Evolutionary conservation across 2,113 vertebrate species (phyloP), one percentile per base, ranked within the genome.

Genomic region (Chaetodon trifascialis): DNA sequence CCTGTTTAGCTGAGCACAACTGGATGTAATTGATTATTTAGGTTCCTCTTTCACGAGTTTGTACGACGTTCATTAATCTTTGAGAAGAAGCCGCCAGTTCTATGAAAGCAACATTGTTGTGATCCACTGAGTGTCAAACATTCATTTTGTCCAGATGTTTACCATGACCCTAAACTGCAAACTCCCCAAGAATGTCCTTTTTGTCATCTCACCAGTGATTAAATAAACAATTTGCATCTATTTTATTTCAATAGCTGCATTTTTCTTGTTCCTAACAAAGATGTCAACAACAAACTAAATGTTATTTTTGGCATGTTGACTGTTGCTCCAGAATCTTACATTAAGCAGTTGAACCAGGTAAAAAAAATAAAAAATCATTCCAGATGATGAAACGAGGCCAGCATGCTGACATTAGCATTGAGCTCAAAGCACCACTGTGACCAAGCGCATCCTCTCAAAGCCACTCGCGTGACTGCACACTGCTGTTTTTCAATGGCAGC

Each of bases 1-100:
- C 87, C 88, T 90, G 85, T 83, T 84, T 52, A n/a, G 55, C 38
- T 34, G 7, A 76, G 75, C 42, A 10, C 21, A 66, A 19, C 59
- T 58, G 66, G 76, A 62, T 60, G 16, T 55, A 73, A 58, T 36
- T 19, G 56, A 55, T 38, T 23, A 19, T 34, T 25, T 4, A 47
- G 5, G 83, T 54, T 77, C 42, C 44, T 83, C 23, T 66, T 83
- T 65, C 46, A 56, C 2, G 4, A 54, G 64, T 34, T 44, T 1
- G 5, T 19, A 59, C 10, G 0, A 8, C 34, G 40, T 67, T 58
- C 19, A 85, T 75, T 36, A 71, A 70, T 65, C 10, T 38, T n/a
- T 23, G 19, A 67, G 55, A 47, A 16, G 30, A 30, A 30, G 30
- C 30, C 30, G 23, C 19, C 40, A 36, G 34, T 83, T 64, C 36